Evolutionary conservation across 2,113 vertebrate genomes (phyloP).

Genomic region (Polypterus senegalus): DNA sequence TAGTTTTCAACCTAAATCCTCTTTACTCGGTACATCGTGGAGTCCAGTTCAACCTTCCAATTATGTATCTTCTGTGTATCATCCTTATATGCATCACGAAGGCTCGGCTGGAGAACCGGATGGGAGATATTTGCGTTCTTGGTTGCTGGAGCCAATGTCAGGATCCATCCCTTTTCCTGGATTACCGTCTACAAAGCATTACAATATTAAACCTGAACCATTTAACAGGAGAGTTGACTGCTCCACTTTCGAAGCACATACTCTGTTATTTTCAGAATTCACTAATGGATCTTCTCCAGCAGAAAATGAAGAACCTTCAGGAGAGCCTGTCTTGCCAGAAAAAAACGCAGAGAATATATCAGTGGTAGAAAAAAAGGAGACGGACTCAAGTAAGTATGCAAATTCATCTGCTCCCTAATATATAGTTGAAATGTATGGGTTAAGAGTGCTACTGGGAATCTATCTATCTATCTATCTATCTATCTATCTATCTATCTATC

Average conservation of each 20-base stretch:
- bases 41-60: conserved; percentile 72
- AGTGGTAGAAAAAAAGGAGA: conserved; percentile 59
- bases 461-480: background rate
- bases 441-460: conserved; percentile 23
- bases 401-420: conserved; percentile 10
- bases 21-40: conserved; percentile 80
- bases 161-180: conserved; percentile 84
- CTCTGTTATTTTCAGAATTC: conserved; percentile 81
- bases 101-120: conserved; percentile 69
- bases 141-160: conserved; percentile 79
- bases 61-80: conserved; percentile 67
- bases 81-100: conserved; percentile 78
- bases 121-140: conserved; percentile 84
- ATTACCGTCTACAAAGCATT: conserved; percentile 78
- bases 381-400: conserved; percentile 75
- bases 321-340: conserved; percentile 66
- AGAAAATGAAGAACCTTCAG: conserved; percentile 73
- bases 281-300: conserved; percentile 69
- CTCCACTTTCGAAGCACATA: conserved; percentile 79
- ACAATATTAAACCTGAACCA: conserved; percentile 91
- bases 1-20: conserved; percentile 81
- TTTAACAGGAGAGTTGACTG: conserved; percentile 67
- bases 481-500: too few relatives aligned
- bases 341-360: conserved; percentile 58
- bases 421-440: conserved; percentile 19